Percentiles rank a stretch among this genome's conserved stretches.
Conservation (phyloP, 2,113 vertebrate genomes). For the Leptobrachium leishanense region DNA sequence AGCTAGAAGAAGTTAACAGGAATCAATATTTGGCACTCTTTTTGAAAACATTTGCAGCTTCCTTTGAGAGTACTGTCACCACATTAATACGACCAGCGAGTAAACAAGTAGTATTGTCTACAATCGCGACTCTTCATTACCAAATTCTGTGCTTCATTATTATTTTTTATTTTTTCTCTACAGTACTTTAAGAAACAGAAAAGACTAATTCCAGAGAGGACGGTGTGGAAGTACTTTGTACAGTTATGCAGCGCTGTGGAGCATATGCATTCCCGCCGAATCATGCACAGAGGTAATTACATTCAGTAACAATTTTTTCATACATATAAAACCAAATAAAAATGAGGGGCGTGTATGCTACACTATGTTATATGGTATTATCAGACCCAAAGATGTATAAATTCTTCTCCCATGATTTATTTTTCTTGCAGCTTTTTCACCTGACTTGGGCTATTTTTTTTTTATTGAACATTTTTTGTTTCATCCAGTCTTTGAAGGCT, state of each 20-base stretch:
- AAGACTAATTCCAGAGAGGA: constrained; percentile 83
- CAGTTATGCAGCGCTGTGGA: constrained; percentile 86
- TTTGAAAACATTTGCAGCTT: no score
- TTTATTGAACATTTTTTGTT: constrained; percentile 34
- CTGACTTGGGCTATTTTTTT: background rate
- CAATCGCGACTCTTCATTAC: no score
- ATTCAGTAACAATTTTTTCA: constrained; percentile 5
- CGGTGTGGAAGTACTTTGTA: constrained; percentile 87
- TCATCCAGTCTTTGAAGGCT: constrained; percentile 34
- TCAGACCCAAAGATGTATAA: no score
- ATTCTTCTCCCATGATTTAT: background rate
- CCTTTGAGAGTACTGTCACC: no score
- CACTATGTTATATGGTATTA: no score
- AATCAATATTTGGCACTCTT: no score
- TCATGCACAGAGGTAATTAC: constrained; percentile 86
- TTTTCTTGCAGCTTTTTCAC: constrained; percentile 9
- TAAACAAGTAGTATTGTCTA: no score
- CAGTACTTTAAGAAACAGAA: constrained; percentile 89
- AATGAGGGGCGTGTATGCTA: no score
- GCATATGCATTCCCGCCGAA: constrained; percentile 87
- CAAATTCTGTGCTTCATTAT: no score
- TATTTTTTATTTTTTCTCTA: constrained; percentile 50
- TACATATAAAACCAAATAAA: no score
- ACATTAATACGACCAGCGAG: no score
- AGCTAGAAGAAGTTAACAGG: no score